Evolutionary conservation across 2,113 vertebrate species (phyloP), one percentile per base, ranked within the genome.

Genomic region (Budorcas taxicolor): DNA sequence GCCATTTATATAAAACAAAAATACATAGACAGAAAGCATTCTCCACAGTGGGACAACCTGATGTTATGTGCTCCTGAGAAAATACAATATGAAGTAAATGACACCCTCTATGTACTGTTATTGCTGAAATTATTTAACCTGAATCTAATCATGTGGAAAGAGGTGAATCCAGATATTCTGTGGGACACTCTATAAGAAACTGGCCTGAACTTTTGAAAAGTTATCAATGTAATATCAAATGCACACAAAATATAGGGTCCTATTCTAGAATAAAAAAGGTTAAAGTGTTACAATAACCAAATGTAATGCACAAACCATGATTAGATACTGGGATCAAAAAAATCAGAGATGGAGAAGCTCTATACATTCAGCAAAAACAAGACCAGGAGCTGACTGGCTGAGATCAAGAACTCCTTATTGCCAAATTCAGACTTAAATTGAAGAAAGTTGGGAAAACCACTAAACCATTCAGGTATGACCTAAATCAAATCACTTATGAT

Each of bases 1-100:
- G 52, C 27, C 33, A 82, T 58, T 90, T 78, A 90, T 58, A 45
- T 80, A 80, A 97, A 95, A 93, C 50, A 89, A 93, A 97, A 95
- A 71, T 50, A n/a, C 52, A 92, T 12, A 92, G 33, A 84, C n/a
- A 95, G 43, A 95, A 90, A 93, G 23, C 21, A 78, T 96, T 12
- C 40, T 91, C 43, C 7, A 67, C 14, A 43, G 52, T 90, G 62
- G 60, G 40, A 82, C 53, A 67, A 88, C 21, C 43, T 96, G 36
- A 64, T 95, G 45, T 60, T 90, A 82, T n/a, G 31, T 91, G 43
- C 16, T 87, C 40, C 31, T 84, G 36, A 96, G 23, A 62, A 84
- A 74, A 91, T 23, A 58, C 25, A 92, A 29, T 80, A 89, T 55
- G 62, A 95, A 87, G 31, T 87, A 91, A 94, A 78, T 1, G 27